These are phyloP conservation scores for Tringa solitaria DNA, from an alignment of 2,113 vertebrate genomes.

Conservation along the genomic window DNA sequence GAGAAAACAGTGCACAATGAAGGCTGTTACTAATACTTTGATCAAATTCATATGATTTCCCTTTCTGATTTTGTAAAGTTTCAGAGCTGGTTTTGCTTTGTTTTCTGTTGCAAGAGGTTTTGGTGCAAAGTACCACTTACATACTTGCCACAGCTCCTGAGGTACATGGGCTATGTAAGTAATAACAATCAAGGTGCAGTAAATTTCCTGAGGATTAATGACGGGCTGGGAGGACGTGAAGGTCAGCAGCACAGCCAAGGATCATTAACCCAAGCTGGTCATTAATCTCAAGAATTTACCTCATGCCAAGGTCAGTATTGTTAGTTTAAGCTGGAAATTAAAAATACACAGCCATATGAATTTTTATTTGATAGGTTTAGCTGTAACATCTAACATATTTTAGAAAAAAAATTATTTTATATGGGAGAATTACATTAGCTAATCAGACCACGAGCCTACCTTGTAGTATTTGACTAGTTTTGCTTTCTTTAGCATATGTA, in stretches of 20 bases:
- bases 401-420: neutral
- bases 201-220: conserved; percentile 69
- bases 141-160: neutral
- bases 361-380: neutral
- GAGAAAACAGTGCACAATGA: neutral
- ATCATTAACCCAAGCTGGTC: conserved; percentile 55
- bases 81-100: neutral
- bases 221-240: conserved; percentile 41
- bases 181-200: conserved; percentile 53
- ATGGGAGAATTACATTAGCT: neutral
- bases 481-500: neutral
- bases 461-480: neutral
- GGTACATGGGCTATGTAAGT: conserved; percentile 30
- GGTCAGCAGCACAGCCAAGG: conserved; percentile 57
- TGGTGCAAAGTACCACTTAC: neutral
- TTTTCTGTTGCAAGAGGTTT: neutral
- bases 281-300: conserved; percentile 65
- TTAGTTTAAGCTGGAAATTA: conserved; percentile 44
- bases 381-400: neutral
- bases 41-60: neutral
- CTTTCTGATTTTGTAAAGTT: neutral
- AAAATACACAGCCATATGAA: neutral
- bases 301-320: conserved; percentile 11
- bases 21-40: neutral
- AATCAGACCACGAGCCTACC: neutral